Evolutionary conservation across 2,113 vertebrate genomes (phyloP).

Genomic region (Pseudorhombus dupliciocellatus): DNA sequence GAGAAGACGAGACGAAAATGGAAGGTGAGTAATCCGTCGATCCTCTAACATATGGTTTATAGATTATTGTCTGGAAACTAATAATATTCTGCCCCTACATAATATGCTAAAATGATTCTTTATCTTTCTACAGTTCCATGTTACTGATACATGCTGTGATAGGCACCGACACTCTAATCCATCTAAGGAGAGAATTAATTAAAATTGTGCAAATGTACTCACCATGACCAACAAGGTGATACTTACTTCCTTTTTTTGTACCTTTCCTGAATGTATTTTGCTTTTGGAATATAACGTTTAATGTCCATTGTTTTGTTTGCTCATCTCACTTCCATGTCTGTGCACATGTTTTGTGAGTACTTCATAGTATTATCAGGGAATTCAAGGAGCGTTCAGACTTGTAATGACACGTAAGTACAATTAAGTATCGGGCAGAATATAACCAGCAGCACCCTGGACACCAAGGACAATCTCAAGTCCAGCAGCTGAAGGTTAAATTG

Average conservation of each 20-base stretch:
- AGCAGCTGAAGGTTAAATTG: slow-evolving; percentile 35
- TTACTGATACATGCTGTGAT: background rate
- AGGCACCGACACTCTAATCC: no score
- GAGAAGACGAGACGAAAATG: no score
- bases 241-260: background rate
- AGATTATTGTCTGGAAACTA: no score
- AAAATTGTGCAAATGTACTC: no score
- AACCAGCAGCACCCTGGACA: slow-evolving; percentile 21
- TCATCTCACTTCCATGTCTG: background rate
- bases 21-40: no score
- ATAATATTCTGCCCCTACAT: no score
- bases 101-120: no score
- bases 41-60: no score
- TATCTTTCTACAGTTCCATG: background rate
- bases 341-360: background rate
- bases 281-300: background rate
- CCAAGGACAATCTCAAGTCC: slow-evolving; percentile 38
- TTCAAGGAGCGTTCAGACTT: slow-evolving; percentile 7
- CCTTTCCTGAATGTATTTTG: background rate
- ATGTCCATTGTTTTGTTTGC: background rate
- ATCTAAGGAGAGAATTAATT: no score
- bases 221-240: no score
- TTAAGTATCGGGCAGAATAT: slow-evolving; percentile 13
- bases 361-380: background rate
- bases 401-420: slow-evolving; percentile 12